Conservation (phyloP, 2,888 invertebrate genomes). For the Chromoteleia sp. region DNA sequence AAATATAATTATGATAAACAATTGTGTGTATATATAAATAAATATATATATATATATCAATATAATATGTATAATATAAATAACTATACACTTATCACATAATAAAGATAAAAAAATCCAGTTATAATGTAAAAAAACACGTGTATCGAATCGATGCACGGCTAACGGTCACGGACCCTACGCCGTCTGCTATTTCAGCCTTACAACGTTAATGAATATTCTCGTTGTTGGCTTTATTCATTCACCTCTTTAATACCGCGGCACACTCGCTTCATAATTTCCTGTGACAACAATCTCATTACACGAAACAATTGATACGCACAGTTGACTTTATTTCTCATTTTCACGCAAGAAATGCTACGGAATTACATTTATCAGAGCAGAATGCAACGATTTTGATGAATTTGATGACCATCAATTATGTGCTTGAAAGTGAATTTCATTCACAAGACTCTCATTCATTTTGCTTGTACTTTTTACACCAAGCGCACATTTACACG, state of each 20-base stretch:
- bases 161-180: conserved; percentile 27
- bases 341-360: conserved; percentile 20
- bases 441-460: conserved; percentile 2
- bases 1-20: too few species aligned
- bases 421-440: conserved; percentile 9
- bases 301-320: conserved; percentile 47
- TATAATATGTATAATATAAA: too few species aligned
- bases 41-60: too few species aligned
- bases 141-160: not conserved
- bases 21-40: too few species aligned
- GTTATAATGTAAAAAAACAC: too few species aligned
- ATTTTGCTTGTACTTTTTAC: not conserved
- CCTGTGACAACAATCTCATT: conserved; percentile 47
- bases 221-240: conserved; percentile 40
- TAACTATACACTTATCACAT: too few species aligned
- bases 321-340: conserved; percentile 28
- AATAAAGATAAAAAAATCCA: too few species aligned
- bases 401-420: conserved; percentile 30
- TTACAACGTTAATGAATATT: conserved; percentile 50
- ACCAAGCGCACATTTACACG: too few species aligned
- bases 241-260: conserved; percentile 20
- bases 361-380: conserved; percentile 25
- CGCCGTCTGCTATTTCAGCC: not conserved
- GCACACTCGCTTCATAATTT: conserved; percentile 33
- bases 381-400: conserved; percentile 13